Conservation (phyloP, 1,140 invertebrate species). For the Brachionus paranguensis region DNA sequence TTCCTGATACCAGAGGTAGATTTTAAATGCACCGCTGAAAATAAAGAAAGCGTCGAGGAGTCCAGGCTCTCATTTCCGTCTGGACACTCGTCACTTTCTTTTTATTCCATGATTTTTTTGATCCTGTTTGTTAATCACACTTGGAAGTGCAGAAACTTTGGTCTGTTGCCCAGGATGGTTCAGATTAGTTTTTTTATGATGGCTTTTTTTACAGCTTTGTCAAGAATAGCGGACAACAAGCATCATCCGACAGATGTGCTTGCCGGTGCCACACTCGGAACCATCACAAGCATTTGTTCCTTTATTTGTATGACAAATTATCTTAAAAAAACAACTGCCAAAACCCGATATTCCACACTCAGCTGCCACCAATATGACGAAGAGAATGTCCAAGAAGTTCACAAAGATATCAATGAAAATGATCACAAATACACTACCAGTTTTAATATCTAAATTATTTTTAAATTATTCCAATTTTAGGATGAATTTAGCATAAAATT, state of each 20-base stretch:
- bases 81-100: constrained; percentile 60
- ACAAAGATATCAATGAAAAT: not conserved
- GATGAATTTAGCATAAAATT: not conserved
- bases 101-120: constrained; percentile 29
- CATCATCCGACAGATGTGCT: constrained; percentile 81
- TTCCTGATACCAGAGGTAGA: constrained; percentile 51
- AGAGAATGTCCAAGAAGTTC: not conserved
- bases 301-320: constrained; percentile 10
- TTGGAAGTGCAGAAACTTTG: not conserved
- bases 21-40: constrained; percentile 50
- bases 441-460: not conserved
- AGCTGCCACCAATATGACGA: not conserved
- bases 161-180: not conserved
- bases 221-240: constrained; percentile 81
- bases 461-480: not conserved
- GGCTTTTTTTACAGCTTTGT: constrained; percentile 54
- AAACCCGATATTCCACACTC: not conserved
- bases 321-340: not conserved
- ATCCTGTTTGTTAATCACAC: not conserved
- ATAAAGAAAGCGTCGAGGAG: constrained; percentile 44
- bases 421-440: not conserved
- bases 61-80: constrained; percentile 60
- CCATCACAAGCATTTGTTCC: constrained; percentile 54
- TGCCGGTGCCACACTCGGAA: constrained; percentile 61
- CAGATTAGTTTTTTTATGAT: not conserved